Base-by-base conservation (phyloP, 2,888 invertebrate species). In the Mythimna ferrago region DNA sequence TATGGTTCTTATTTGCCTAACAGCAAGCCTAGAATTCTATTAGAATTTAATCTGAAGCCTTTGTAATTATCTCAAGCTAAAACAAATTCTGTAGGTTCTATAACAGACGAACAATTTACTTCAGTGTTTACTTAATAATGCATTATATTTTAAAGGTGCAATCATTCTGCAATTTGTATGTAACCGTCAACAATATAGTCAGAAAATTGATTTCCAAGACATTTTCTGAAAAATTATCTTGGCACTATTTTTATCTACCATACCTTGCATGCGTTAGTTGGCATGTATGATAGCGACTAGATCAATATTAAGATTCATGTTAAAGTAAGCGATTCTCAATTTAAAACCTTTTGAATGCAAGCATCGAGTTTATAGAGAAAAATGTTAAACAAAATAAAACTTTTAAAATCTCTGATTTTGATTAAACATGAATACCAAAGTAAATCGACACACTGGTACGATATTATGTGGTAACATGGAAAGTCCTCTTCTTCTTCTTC, bases 271-370 rank as follows among this genome's bases (percentile, higher is more conserved):
- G 85, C 83, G 63, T 83, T 88, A 89, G 85, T 81, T 83, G 64
- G 89, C 89, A 84, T 92, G 90, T 91, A 89, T 81, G 62, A 89
- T 91, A 91, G 90, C 91, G 81, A 62, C 85, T 89, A 88, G 86
- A 84, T 78, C 63, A 72, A 82, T 66, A 72, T 87, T 85, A 89
- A 86, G 81, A 88, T 87, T 89, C 88, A 80, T 86, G 79, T 89
- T 82, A 75, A 65, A 65, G 61, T 78, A 80, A 86, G 76, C 68
- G 51, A 87, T 85, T 86, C 82, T 88, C 85, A 82, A 85, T 87
- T 86, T 84, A 76, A 82, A 83, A 86, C 81, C 69, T 86, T 86
- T 88, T 86, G 81, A 84, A 82, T 77, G 81, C 66, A 65, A 21
- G 9, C 70, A 56, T 73, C 51, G 72, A 79, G 83, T 83, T 74